A percentile compares a stretch with the other conserved stretches of the same genome.
Evolutionary conservation across 2,797 vertebrate species (phyloP).

Genomic region (Tachyglossus aculeatus): DNA sequence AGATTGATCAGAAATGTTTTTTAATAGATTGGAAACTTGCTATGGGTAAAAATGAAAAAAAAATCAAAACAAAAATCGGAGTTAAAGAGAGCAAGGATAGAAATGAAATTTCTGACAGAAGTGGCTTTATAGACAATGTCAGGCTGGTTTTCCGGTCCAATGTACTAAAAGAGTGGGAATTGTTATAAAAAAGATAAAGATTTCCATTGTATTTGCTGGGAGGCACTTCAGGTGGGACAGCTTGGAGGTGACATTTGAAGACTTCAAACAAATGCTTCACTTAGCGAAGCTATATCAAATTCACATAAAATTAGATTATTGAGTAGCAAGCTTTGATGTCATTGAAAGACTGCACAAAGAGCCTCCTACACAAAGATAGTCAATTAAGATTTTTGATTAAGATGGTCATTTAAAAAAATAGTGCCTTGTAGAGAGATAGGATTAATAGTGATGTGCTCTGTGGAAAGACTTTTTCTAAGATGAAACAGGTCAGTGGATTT

Average conservation of each 20-base stretch:
- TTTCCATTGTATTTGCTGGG: not conserved
- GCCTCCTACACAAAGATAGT: constrained; percentile 21
- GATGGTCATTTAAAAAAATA: not conserved
- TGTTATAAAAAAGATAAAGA: not conserved
- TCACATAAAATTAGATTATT: constrained; percentile 32
- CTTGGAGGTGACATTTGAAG: constrained; percentile 10
- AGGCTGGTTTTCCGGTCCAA: not conserved
- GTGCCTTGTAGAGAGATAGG: not conserved
- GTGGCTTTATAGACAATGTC: not conserved
- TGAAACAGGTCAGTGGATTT: not conserved
- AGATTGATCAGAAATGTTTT: not conserved
- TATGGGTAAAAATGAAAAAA: not conserved
- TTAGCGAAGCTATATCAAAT: constrained; percentile 49
- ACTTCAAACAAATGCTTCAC: constrained; percentile 52
- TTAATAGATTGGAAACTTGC: not conserved
- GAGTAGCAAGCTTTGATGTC: constrained; percentile 42
- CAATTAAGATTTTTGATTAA: constrained; percentile 23
- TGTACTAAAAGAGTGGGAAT: not conserved
- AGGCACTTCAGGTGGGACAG: constrained; percentile 13
- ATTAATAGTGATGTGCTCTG: not conserved
- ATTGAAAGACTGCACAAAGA: constrained; percentile 5
- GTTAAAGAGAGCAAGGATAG: not conserved
- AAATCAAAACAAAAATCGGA: not conserved
- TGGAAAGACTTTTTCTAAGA: constrained; percentile 6
- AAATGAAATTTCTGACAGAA: not conserved